Base-by-base conservation (phyloP, 2,113 vertebrate species). In the Misgurnus anguillicaudatus region DNA sequence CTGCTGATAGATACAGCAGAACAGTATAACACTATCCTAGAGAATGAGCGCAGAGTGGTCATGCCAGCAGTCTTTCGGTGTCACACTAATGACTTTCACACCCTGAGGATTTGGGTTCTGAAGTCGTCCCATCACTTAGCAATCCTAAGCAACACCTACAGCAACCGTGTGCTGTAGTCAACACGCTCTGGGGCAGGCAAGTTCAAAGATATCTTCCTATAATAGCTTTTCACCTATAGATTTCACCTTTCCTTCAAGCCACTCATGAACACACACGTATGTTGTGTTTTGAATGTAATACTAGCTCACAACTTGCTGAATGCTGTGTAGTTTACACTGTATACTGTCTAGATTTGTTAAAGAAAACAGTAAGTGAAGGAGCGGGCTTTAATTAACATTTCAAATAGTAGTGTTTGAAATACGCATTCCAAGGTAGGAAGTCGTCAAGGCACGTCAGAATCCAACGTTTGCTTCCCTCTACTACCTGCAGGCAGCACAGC, bases 21-120 rank as follows among this genome's bases (percentile, higher is more conserved):
- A 70, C 48, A 39, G 47, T 36, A 10, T 39, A 53, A 71, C 11
- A 88, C 84, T 86, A 86, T 88, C 89, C 90, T 57, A 89, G 90
- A 89, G 24, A 31, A 88, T 87, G 90, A 90, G 87, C 80, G 88
- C 91, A 89, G 89, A 83, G 84, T 82, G 42, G 78, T 87, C 87
- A 84, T 88, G 92, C 90, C 90, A 90, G 82, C 84, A 85, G 87
- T 89, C 88, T 83, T 83, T 91, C 92, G 91, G 92, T 91, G 90
- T 80, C 82, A 73, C 66, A 64, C 84, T 80, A 89, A 91, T 88
- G 79, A 87, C 87, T 85, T 89, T 88, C 85, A 82, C 86, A 88
- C 89, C 85, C 85, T 88, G 89, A 87, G 90, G 89, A 88, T 89
- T 89, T 82, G 77, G 85, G 84, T 82, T 88, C 84, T 80, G 80